These are phyloP conservation scores for Mixornis gularis DNA, from an alignment of 2,113 vertebrate genomes.

Conservation along the genomic window DNA sequence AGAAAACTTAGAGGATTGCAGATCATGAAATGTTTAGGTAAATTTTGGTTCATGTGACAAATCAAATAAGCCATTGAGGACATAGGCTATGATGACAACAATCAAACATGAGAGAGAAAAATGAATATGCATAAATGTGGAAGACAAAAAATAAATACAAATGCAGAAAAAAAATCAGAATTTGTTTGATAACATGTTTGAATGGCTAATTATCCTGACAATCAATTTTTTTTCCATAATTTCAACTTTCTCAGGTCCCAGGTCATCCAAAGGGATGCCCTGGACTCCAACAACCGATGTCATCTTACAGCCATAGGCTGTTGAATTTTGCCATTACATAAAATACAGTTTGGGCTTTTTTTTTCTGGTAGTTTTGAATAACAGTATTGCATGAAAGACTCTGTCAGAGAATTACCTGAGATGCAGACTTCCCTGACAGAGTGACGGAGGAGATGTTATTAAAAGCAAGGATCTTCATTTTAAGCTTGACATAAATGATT, in stretches of 20 bases:
- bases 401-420: neutral
- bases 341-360: neutral
- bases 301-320: neutral
- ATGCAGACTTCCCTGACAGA: neutral
- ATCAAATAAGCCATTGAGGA: neutral
- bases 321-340: neutral
- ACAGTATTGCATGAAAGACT: neutral
- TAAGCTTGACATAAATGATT: neutral
- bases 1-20: neutral
- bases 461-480: conserved; percentile 2
- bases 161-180: neutral
- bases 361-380: neutral
- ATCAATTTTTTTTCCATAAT: neutral
- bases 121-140: neutral
- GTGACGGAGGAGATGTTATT: neutral
- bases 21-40: neutral
- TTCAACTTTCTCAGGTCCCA: too few relatives aligned
- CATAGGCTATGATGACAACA: neutral
- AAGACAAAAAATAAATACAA: neutral
- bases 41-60: neutral
- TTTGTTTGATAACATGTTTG: neutral
- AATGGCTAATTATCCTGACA: neutral
- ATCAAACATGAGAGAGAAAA: neutral
- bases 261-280: too few relatives aligned
- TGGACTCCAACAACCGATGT: too few relatives aligned